These are phyloP conservation scores for Drosophila truncata DNA, from an alignment of 1,140 invertebrate genomes.

Conservation along the genomic window DNA sequence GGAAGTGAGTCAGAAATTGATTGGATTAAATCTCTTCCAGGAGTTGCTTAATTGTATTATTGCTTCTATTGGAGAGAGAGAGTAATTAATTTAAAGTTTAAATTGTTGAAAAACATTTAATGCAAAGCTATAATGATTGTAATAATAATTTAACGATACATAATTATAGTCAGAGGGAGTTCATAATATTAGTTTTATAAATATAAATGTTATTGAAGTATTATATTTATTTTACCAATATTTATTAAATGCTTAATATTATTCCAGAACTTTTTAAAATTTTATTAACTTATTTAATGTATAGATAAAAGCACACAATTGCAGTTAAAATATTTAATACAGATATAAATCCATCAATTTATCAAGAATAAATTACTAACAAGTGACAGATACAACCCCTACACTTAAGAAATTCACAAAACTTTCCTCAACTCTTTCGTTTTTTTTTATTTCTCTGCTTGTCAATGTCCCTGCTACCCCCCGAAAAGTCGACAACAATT, in stretches of 20 bases:
- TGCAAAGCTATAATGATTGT: not conserved
- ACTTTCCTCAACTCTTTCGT: conserved; percentile 1
- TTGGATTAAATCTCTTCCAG: conserved; percentile 9
- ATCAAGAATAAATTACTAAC: not conserved
- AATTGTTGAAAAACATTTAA: not conserved
- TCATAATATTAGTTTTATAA: not conserved
- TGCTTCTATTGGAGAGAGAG: not conserved
- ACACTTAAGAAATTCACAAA: not conserved
- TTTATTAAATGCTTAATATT: not conserved
- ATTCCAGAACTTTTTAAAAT: not conserved
- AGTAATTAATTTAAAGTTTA: not conserved
- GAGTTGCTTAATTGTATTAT: not conserved
- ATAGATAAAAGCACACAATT: not conserved
- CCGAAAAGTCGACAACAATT: conserved; percentile 6
- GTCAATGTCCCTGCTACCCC: not conserved
- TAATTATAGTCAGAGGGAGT: not conserved
- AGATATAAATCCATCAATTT: not conserved
- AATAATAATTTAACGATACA: not conserved
- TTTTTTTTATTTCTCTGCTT: not conserved
- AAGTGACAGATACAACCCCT: not conserved
- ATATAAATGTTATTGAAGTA: not conserved
- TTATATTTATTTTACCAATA: not conserved
- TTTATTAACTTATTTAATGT: not conserved
- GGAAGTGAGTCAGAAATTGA: conserved; percentile 19
- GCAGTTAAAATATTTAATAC: not conserved